A percentile compares a stretch with the other conserved stretches of the same genome.
Conservation (phyloP, 1,140 invertebrate genomes). For the Saxidomus purpurata region DNA sequence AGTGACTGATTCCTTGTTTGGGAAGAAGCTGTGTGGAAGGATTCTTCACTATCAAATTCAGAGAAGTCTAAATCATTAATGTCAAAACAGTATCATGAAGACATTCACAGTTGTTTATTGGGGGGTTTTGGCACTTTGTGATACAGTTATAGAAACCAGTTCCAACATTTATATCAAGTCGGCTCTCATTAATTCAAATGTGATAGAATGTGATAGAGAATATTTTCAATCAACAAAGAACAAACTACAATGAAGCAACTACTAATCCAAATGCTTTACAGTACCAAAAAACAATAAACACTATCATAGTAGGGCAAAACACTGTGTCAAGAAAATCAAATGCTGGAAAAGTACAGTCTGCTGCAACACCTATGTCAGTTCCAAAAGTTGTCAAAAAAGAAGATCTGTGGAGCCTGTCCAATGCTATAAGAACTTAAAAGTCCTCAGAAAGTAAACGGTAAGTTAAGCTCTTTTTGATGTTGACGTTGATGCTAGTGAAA, state of each 20-base stretch:
- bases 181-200: slow-evolving; percentile 18
- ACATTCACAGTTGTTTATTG: slow-evolving; percentile 14
- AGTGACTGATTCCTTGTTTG: slow-evolving; percentile 14
- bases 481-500: slow-evolving; percentile 1
- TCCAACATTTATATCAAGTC: background rate
- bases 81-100: slow-evolving; percentile 52
- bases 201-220: slow-evolving; percentile 53
- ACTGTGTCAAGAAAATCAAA: slow-evolving; percentile 51
- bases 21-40: background rate
- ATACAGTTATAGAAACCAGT: background rate
- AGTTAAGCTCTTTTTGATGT: no score
- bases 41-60: background rate
- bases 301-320: slow-evolving; percentile 51
- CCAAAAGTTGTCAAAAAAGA: no score
- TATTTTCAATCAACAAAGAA: slow-evolving; percentile 49
- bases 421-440: no score
- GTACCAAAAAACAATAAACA: slow-evolving; percentile 44
- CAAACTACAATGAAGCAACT: slow-evolving; percentile 49
- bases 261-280: slow-evolving; percentile 41
- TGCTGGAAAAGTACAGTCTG: slow-evolving; percentile 37
- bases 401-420: no score
- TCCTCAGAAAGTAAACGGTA: no score
- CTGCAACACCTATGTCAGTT: no score
- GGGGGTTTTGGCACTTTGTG: slow-evolving; percentile 38
- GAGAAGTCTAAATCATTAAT: slow-evolving; percentile 7